Base-by-base conservation (phyloP, 1,140 invertebrate genomes). In the Scaptomyza hsui region DNA sequence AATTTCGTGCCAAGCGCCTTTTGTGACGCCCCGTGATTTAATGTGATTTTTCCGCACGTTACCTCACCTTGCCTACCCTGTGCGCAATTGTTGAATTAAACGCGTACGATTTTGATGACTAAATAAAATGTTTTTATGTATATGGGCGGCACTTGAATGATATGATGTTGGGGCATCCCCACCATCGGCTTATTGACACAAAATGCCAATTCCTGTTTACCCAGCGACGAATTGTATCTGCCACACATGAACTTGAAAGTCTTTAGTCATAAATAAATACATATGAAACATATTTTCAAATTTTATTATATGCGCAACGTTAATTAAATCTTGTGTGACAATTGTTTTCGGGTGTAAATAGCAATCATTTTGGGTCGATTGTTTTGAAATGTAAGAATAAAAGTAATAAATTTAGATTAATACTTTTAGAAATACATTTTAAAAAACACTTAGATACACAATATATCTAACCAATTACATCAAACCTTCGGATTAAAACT, bases 1-100 rank as follows among this genome's bases (percentile, higher is more conserved):
- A 85, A 85, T 85, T 86, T 85, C 77, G 81, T 81, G 82, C 74
- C 68, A 85, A 81, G 81, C 81, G 72, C 62, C 81, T 81, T 81
- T 88, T 78, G 73, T 81, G 65, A 52, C 48, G 63, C 64, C 52
- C 72, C 61, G 68, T 86, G 80, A 80, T 85, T 85, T 86, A 78
- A 69, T 72, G 61, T 72, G 48, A 71, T 64, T 64, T 59, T 41
- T 35, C 3, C 13, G 4, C 6, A 29, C 26, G 26, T 5, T 29
- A 1, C 26, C 26, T 9, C 6, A 3, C 18, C 9, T 7, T 32
- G 2, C 1, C 47, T n/a, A n/a, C n/a, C 13, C 41, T 35, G 10
- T 4, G 10, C 16, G 9, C 41, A 70, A 64, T 73, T 67, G 60
- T 73, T 75, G 60, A 80, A 60, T 76, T 76, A 78, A 69, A 76